phyloP scores from a whole-genome alignment of 2,797 vertebrate species.

The Chaenodraco wilsoni region DNA sequence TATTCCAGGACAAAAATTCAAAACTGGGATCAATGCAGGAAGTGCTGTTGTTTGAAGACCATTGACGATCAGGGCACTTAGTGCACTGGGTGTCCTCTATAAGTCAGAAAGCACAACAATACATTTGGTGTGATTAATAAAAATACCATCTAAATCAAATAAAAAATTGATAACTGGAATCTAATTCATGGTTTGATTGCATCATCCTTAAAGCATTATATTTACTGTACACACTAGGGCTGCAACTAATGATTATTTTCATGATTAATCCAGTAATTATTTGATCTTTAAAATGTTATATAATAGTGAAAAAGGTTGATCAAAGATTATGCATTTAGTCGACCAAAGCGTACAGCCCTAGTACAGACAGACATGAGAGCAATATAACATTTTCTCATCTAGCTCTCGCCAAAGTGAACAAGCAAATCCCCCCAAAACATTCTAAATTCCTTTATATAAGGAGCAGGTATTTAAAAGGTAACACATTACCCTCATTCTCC shows the following conservation, averaged over 20 bases:
- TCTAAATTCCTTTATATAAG: not conserved
- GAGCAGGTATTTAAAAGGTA: not conserved
- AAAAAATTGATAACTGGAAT: not conserved
- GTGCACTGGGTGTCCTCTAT: constrained; percentile 83
- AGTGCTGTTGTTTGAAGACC: constrained; percentile 79
- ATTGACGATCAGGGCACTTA: constrained; percentile 80
- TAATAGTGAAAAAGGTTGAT: no score
- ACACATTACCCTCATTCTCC: constrained; percentile 77
- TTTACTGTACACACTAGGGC: not conserved
- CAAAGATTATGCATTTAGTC: no score
- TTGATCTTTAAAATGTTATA: no score
- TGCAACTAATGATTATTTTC: no score
- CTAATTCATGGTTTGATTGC: not conserved
- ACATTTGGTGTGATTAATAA: constrained; percentile 8
- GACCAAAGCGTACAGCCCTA: no score
- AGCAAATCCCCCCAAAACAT: not conserved
- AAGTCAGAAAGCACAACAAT: constrained; percentile 19
- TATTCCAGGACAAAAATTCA: constrained; percentile 81
- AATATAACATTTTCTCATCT: no score
- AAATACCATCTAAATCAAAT: not conserved
- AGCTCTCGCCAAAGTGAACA: no score
- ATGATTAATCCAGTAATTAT: no score
- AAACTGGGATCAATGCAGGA: constrained; percentile 81
- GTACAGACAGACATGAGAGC: no score
- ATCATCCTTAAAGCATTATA: not conserved